Percentiles rank a stretch among this genome's conserved stretches.
phyloP scores from a whole-genome alignment of 2,888 invertebrate species.

The Lepidocyrtinus sp. region DNA sequence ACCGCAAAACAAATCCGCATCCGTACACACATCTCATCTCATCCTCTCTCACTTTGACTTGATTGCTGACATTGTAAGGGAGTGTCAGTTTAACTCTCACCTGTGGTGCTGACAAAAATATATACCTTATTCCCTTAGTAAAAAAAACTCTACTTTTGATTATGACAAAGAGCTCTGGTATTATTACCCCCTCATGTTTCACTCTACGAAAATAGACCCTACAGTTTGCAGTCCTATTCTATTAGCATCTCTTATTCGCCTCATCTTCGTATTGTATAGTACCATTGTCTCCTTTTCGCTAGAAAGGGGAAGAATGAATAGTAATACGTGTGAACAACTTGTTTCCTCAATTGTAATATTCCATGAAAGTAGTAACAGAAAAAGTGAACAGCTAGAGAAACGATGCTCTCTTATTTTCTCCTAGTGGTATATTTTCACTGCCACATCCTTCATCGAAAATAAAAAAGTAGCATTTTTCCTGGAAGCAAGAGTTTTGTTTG shows the following conservation, averaged over 20 bases:
- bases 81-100: conserved; percentile 59
- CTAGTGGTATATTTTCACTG: neutral
- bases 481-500: conserved; percentile 11
- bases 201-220: neutral
- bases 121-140: neutral
- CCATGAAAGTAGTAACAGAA: conserved; percentile 5
- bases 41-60: conserved; percentile 46
- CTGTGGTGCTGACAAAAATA: conserved; percentile 54
- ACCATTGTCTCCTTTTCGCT: conserved; percentile 15
- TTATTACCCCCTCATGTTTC: conserved; percentile 15
- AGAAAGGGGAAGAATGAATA: conserved; percentile 39
- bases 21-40: conserved; percentile 19
- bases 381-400: conserved; percentile 4
- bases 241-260: neutral
- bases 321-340: conserved; percentile 58
- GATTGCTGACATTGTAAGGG: conserved; percentile 50
- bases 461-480: conserved; percentile 18
- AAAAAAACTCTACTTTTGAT: conserved; percentile 16
- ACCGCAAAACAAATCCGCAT: conserved; percentile 18
- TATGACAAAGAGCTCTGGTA: conserved; percentile 1
- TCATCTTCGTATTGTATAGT: neutral
- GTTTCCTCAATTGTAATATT: conserved; percentile 44
- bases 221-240: neutral
- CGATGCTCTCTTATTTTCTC: conserved; percentile 6
- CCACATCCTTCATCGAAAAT: conserved; percentile 13